Evolutionary conservation across 1,140 invertebrate species (phyloP).

Genomic region (Thaumetopoea pityocampa): DNA sequence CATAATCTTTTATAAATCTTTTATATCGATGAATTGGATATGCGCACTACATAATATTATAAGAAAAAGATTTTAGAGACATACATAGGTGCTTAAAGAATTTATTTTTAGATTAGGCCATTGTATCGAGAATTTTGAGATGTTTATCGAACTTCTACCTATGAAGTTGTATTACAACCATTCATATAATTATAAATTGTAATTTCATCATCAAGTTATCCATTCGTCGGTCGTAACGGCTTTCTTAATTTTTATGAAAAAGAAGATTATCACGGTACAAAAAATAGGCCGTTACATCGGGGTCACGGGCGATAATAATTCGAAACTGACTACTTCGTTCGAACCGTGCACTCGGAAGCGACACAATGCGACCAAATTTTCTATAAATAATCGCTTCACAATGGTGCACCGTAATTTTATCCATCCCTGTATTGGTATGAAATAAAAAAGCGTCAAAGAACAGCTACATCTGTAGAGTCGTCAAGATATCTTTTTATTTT

Average conservation of each 20-base stretch:
- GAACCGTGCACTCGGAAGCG: slow-evolving; percentile 43
- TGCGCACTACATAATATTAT: too few relatives aligned
- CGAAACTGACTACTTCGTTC: slow-evolving; percentile 33
- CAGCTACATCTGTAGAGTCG: slow-evolving; percentile 38
- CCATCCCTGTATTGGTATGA: slow-evolving; percentile 61
- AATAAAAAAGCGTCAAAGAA: slow-evolving; percentile 53
- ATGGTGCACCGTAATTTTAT: slow-evolving; percentile 63
- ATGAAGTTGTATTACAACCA: too few relatives aligned
- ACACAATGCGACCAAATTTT: slow-evolving; percentile 68
- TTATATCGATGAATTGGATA: too few relatives aligned
- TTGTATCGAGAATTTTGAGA: too few relatives aligned
- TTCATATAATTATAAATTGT: too few relatives aligned
- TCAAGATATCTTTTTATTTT: slow-evolving; percentile 13
- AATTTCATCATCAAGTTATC: too few relatives aligned
- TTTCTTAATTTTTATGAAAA: slow-evolving; percentile 28
- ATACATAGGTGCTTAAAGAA: too few relatives aligned
- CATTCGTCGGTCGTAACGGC: too few relatives aligned
- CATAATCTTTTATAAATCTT: too few relatives aligned
- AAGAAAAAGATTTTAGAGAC: too few relatives aligned
- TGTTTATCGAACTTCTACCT: too few relatives aligned
- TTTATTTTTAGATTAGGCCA: too few relatives aligned
- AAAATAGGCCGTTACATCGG: slow-evolving; percentile 30
- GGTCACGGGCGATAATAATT: slow-evolving; percentile 43
- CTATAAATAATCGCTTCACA: slow-evolving; percentile 72
- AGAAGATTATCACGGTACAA: slow-evolving; percentile 19